A percentile compares a stretch with the other conserved stretches of the same genome.
Conservation (phyloP, 2,113 vertebrate species). For the Sinocyclocheilus grahami region DNA sequence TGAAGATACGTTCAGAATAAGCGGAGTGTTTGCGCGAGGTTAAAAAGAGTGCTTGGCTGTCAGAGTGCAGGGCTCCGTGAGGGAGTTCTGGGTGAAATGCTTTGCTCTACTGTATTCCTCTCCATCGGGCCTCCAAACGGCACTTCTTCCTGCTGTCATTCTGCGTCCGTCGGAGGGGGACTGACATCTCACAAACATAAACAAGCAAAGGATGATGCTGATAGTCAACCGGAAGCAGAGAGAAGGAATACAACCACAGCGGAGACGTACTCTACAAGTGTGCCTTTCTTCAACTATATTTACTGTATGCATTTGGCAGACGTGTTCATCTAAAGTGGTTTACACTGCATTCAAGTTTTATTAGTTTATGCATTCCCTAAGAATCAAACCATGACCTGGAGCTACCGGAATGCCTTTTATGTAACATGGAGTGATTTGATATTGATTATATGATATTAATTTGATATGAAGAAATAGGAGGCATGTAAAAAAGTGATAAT, state of each 20-base stretch:
- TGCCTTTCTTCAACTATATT: background rate
- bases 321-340: background rate
- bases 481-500: background rate
- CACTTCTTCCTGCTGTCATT: constrained; percentile 18
- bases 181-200: constrained; percentile 31
- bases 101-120: constrained; percentile 38
- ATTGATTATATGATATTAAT: no score
- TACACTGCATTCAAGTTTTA: background rate
- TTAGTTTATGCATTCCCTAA: background rate
- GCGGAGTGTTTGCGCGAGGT: constrained; percentile 2
- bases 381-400: no score
- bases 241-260: background rate
- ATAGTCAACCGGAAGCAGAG: background rate
- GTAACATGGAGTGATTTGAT: no score
- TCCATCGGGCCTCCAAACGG: constrained; percentile 12
- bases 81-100: constrained; percentile 36
- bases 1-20: constrained; percentile 43
- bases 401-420: no score
- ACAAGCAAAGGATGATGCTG: constrained; percentile 30
- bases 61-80: constrained; percentile 33
- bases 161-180: background rate
- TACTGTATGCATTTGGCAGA: background rate
- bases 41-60: constrained; percentile 30
- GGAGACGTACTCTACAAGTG: background rate
- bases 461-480: background rate